These are phyloP conservation scores for Fregata magnificens DNA, from an alignment of 2,113 vertebrate species.

Conservation along the genomic window DNA sequence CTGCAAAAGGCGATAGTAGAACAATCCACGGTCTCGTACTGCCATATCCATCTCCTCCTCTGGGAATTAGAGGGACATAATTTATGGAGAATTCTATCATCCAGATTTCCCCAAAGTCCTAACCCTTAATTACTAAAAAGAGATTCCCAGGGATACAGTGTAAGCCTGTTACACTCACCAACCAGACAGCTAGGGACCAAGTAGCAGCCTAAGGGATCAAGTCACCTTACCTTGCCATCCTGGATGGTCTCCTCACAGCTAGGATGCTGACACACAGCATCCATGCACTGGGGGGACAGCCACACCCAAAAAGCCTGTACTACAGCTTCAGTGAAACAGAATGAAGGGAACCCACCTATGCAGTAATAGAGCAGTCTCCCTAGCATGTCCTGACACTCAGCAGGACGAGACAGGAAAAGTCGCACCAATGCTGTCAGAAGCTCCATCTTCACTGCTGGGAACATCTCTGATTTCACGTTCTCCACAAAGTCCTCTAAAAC, in stretches of 20 bases:
- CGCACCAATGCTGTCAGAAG: conserved; percentile 85
- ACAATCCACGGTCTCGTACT: conserved; percentile 88
- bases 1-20: conserved; percentile 90
- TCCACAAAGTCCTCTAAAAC: conserved; percentile 90
- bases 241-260: not conserved
- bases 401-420: conserved; percentile 88
- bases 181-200: not conserved
- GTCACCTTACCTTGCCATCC: not conserved
- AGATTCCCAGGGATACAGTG: not conserved
- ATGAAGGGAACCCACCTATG: conserved; percentile 77
- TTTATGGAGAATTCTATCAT: not conserved
- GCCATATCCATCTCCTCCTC: conserved; percentile 93
- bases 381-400: conserved; percentile 92
- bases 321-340: not conserved
- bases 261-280: not conserved
- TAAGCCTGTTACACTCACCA: not conserved
- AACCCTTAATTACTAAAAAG: not conserved
- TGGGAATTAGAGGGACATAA: conserved; percentile 49
- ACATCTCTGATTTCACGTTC: conserved; percentile 79
- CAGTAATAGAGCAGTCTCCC: conserved; percentile 88
- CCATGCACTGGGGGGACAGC: not conserved
- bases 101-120: not conserved
- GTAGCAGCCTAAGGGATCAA: not conserved
- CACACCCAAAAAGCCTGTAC: not conserved
- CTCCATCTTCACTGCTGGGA: conserved; percentile 87